Evolutionary conservation across 1,140 invertebrate genomes (phyloP), one percentile per base, ranked within the genome.

Genomic region (Coboldia fuscipes): DNA sequence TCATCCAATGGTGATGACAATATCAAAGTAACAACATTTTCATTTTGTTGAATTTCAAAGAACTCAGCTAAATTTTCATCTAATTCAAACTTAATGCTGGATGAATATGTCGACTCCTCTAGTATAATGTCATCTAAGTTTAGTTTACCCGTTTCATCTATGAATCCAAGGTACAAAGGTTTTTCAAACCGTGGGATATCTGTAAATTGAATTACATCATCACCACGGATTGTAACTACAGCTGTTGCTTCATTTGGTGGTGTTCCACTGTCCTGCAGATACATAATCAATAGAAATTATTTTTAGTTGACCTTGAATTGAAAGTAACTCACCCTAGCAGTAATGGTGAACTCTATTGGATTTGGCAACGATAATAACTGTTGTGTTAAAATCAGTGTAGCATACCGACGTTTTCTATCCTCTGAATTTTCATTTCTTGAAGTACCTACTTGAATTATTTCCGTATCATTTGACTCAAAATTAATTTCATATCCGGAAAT

Each of bases 321-420:
- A 24, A 8, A n/a, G 7, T n/a, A 8, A 24, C 16, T 32, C 18
- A 37, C 36, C 3, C 30, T 37, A 14, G 30, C 36, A 13, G 19
- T 28, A 33, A 37, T 37, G 18, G 23, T 24, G 24, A 37, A 37
- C 3, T 16, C 8, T 1, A 37, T 20, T 16, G 18, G 3, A n/a
- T 30, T 14, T 10, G 32, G 26, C 31, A 38, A 17, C 13, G 28
- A 21, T 18, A 38, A 27, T 5, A 20, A 28, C 15, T 34, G 33
- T 10, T 30, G 24, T 15, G 34, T 23, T 20, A 34, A 24, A 18
- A 26, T 34, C n/a, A 38, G 3, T 23, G 27, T 31, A 12, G 37
- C 37, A 31, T 30, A 38, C 29, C 21, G 34, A 13, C 26, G 34
- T 17, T 38, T 38, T 24, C 30, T 34, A 31, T 38, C 37, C 16